A percentile compares a stretch with the other conserved stretches of the same genome.
Evolutionary conservation across 2,888 invertebrate genomes (phyloP).

Genomic region (Chydorus sphaericus): DNA sequence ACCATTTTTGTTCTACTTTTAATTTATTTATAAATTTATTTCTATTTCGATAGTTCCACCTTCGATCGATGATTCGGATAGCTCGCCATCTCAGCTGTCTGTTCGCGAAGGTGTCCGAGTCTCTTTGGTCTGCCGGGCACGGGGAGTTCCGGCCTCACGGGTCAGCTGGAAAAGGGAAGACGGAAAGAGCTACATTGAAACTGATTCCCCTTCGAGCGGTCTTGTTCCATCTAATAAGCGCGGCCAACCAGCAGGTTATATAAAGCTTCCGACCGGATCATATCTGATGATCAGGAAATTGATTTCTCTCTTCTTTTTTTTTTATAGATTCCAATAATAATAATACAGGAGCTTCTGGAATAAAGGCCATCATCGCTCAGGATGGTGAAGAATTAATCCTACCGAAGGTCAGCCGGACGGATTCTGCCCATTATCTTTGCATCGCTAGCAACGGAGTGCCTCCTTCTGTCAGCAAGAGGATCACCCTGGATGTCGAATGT

Average conservation of each 20-base stretch:
- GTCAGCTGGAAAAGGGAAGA: slow-evolving; percentile 89
- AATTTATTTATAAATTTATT: neutral
- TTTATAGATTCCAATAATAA: neutral
- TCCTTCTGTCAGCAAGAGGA: slow-evolving; percentile 15
- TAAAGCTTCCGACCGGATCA: neutral
- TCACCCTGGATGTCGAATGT: slow-evolving; percentile 15
- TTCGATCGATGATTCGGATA: slow-evolving; percentile 76
- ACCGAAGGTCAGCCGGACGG: slow-evolving; percentile 15
- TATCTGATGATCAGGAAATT: neutral
- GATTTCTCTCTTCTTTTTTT: neutral
- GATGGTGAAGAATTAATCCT: slow-evolving; percentile 14
- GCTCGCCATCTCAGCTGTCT: slow-evolving; percentile 79
- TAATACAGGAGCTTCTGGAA: too few species aligned
- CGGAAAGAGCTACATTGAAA: slow-evolving; percentile 30
- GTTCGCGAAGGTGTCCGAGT: slow-evolving; percentile 89
- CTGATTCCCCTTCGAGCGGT: too few species aligned
- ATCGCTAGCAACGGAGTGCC: slow-evolving; percentile 16
- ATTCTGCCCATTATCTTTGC: slow-evolving; percentile 15
- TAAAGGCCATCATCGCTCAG: neutral
- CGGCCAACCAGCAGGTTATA: too few species aligned
- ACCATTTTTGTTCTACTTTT: neutral
- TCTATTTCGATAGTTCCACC: slow-evolving; percentile 61
- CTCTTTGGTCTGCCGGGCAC: slow-evolving; percentile 75
- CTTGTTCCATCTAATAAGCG: too few species aligned
- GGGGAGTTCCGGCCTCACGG: slow-evolving; percentile 79